Evolutionary conservation across 2,113 vertebrate species (phyloP).

Genomic region (Strigops habroptila): DNA sequence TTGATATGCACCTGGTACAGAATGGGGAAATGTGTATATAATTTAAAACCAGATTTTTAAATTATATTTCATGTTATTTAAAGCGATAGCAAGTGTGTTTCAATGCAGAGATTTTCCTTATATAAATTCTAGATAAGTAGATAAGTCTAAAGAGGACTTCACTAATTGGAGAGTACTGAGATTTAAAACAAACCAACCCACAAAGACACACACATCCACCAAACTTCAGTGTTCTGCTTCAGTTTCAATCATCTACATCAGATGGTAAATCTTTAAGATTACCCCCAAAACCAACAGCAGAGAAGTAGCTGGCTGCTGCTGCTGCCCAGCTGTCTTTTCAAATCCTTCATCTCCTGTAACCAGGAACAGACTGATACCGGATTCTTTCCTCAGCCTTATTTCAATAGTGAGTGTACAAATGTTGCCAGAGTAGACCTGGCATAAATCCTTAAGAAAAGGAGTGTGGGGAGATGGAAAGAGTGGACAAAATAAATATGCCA

Average conservation of each 20-base stretch:
- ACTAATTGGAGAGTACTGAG: not conserved
- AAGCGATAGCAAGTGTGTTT: not conserved
- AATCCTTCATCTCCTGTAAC: not conserved
- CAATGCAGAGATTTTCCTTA: not conserved
- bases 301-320: not conserved
- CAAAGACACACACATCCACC: fast-evolving
- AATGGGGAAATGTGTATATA: not conserved
- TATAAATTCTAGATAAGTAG: not conserved
- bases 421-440: not conserved
- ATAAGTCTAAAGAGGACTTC: not conserved
- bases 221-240: not conserved
- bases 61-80: not conserved
- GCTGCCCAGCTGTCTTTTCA: not conserved
- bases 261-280: not conserved
- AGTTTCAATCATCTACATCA: not conserved
- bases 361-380: not conserved
- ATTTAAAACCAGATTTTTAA: not conserved
- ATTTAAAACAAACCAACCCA: not conserved
- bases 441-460: not conserved
- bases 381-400: not conserved
- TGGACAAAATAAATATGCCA: not conserved
- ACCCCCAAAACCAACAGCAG: not conserved
- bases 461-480: not conserved
- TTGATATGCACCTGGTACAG: not conserved
- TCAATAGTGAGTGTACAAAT: not conserved